Conservation (phyloP, 2,797 vertebrate species). For the Alcedo quadribrachys region DNA sequence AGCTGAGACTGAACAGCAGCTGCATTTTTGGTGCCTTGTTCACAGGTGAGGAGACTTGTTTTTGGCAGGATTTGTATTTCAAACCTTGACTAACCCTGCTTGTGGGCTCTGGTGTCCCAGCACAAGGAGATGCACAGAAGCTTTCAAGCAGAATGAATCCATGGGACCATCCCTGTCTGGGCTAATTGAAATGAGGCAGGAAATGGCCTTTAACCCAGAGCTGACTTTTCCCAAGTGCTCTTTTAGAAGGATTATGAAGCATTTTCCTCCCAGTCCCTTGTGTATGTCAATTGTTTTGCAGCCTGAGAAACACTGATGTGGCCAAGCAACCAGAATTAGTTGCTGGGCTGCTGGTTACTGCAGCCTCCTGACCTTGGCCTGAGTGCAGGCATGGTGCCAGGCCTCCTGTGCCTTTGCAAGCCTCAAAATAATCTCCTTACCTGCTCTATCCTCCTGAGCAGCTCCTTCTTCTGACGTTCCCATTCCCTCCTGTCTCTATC, state of each 20-base stretch:
- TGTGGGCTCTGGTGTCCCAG: background rate
- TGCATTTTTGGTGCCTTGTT: background rate
- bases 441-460: conserved; percentile 87
- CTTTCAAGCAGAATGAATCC: background rate
- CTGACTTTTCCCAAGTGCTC: background rate
- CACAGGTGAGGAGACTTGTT: background rate
- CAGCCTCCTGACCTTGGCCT: background rate
- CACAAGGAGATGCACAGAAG: background rate
- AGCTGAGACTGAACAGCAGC: background rate
- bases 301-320: background rate
- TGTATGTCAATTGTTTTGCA: background rate
- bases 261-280: conserved; percentile 15
- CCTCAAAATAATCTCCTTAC: background rate
- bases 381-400: background rate
- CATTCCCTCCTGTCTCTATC: conserved; percentile 88
- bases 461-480: conserved; percentile 87
- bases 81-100: background rate
- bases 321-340: background rate
- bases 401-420: background rate
- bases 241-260: background rate
- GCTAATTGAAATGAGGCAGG: conserved; percentile 13
- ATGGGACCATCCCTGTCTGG: background rate
- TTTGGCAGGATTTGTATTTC: background rate
- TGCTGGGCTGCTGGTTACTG: background rate
- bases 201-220: conserved; percentile 39